Conservation (phyloP, 2,888 invertebrate species). For the Hipparchia semele region DNA sequence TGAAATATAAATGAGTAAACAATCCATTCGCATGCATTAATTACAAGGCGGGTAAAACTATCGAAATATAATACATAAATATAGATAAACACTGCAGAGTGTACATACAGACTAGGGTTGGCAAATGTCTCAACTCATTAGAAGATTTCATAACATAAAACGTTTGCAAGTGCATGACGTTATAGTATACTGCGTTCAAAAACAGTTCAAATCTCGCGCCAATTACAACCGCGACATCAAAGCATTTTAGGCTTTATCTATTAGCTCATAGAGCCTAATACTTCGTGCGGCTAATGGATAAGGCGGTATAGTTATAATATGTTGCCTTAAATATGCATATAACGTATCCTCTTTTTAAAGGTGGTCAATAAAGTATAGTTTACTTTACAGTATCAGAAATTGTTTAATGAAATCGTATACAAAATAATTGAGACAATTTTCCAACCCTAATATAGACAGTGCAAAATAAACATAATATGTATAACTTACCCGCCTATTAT, state of each 20-base stretch:
- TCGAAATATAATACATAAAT: conserved; percentile 42
- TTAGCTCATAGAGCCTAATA: too few relatives aligned
- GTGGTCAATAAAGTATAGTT: neutral
- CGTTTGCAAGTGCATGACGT: too few relatives aligned
- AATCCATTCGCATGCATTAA: conserved; percentile 40
- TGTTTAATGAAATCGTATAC: neutral
- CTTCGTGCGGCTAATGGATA: too few relatives aligned
- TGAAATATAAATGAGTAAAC: conserved; percentile 29
- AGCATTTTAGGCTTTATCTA: too few relatives aligned
- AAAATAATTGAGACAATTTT: neutral
- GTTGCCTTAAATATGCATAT: too few relatives aligned
- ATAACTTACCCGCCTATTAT: conserved; percentile 82
- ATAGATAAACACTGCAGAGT: conserved; percentile 9
- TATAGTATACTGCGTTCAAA: too few relatives aligned
- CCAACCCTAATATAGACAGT: conserved; percentile 27
- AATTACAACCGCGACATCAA: too few relatives aligned
- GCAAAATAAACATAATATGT: conserved; percentile 56
- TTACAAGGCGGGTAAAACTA: conserved; percentile 53
- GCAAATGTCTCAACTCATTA: neutral
- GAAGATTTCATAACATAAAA: neutral
- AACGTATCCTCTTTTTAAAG: neutral
- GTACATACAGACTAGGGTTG: conserved; percentile 17
- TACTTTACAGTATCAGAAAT: neutral
- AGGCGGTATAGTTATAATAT: too few relatives aligned
- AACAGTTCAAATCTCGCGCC: too few relatives aligned